Conservation (phyloP, 53 echinoderm and acorn worm species). For the Paracentrotus lividus region DNA sequence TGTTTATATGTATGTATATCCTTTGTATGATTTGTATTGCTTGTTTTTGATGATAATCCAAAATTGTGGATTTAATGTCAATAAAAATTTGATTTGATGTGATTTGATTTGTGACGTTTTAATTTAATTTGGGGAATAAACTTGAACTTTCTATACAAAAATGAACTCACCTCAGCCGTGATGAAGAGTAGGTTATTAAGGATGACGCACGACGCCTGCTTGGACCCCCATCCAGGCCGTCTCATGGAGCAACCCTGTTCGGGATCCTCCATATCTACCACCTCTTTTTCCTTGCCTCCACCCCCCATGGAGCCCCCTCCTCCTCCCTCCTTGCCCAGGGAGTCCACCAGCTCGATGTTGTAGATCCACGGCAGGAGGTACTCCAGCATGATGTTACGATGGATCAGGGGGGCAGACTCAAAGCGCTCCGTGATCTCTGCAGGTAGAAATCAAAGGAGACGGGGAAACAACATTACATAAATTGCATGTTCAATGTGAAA, state of each 20-base stretch:
- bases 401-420: conserved; percentile 88
- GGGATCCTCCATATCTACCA: conserved; percentile 84
- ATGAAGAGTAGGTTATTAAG: conserved; percentile 98
- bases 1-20: too few relatives aligned
- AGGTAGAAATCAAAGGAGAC: neutral
- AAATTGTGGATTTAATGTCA: too few relatives aligned
- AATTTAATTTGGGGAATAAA: too few relatives aligned
- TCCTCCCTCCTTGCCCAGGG: conserved; percentile 59
- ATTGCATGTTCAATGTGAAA: too few relatives aligned
- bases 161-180: conserved; percentile 93
- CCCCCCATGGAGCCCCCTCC: conserved; percentile 53
- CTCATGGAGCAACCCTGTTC: conserved; percentile 88
- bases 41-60: too few relatives aligned
- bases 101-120: too few relatives aligned
- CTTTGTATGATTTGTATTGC: too few relatives aligned
- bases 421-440: conserved; percentile 96
- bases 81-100: too few relatives aligned
- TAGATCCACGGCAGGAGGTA: conserved; percentile 93
- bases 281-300: conserved; percentile 68
- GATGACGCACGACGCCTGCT: conserved; percentile 90
- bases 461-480: too few relatives aligned
- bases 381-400: conserved; percentile 89
- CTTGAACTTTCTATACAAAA: too few relatives aligned
- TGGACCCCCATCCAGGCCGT: conserved; percentile 95
- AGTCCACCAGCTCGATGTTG: conserved; percentile 91